Evolutionary conservation across 2,797 vertebrate species (phyloP), one percentile per base, ranked within the genome.

Genomic region (Oreonectes daqikongensis): DNA sequence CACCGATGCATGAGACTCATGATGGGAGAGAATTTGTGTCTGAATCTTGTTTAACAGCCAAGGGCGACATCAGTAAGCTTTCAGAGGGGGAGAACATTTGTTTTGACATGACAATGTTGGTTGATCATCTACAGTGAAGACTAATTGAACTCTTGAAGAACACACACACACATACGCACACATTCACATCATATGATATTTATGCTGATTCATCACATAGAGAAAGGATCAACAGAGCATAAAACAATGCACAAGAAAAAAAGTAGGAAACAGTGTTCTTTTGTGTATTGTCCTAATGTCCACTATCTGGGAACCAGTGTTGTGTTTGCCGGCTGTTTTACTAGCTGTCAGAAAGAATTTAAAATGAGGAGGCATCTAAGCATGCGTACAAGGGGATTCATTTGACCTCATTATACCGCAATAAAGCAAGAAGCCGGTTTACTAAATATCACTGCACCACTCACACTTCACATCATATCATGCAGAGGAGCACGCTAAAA

Each of bases 381-480:
- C 95, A 95, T 95, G 95, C 92, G 93, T 96, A 95, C 93, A 94
- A 96, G 94, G 95, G 94, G 94, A 94, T 96, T 97, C 95, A 96
- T 96, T 98, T 99, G 97, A 99, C 96, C 97, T 99, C 97, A 98
- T 99, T 99, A 98, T 95, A 95, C 95, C 90, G 95, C 96, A 96
- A 96, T 97, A 97, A 97, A 97, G 94, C 94, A 95, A 93, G 94
- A 95, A 96, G 95, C 94, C 93, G 93, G 95, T 98, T 98, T 96
- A 95, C 96, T 97, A 98, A 98, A 98, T 95, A 98, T 96, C 96
- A 96, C 94, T 92, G 86, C 93, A 94, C 94, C 82, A 90, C 95
- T 93, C 93, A 90, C 94, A 93, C 95, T 95, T 96, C 94, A 93
- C 87, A 92, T 95, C 93, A 94, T 93, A 96, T 96, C 95, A 95